Percentiles rank a stretch among this genome's conserved stretches.
phyloP scores from a whole-genome alignment of 1,140 invertebrate species.

The Tribolium madens region DNA sequence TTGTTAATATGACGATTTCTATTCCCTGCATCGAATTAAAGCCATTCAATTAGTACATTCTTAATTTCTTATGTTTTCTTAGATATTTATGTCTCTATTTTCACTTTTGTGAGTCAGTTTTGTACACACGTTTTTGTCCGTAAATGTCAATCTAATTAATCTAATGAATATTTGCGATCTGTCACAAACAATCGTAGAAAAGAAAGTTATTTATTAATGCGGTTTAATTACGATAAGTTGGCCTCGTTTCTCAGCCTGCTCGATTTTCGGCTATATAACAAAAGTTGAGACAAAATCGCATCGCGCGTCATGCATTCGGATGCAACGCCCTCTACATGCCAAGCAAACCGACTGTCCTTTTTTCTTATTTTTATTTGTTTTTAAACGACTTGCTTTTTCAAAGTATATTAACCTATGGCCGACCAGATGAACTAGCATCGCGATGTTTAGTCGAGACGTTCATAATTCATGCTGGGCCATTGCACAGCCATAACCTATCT shows the following conservation, averaged over 20 bases:
- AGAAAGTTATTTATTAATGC: constrained; percentile 38
- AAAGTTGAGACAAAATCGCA: not conserved
- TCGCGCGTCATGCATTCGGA: not conserved
- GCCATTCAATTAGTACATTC: constrained; percentile 59
- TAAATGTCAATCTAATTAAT: constrained; percentile 48
- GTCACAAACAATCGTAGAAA: constrained; percentile 9
- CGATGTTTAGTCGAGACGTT: constrained; percentile 13
- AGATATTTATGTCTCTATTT: constrained; percentile 59
- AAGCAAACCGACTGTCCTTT: constrained; percentile 48
- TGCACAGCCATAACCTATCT: constrained; percentile 63
- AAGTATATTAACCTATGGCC: constrained; percentile 61
- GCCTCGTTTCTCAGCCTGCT: not conserved
- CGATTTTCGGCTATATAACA: no score
- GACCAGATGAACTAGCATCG: constrained; percentile 44
- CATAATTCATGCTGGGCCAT: constrained; percentile 52
- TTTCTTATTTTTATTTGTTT: constrained; percentile 61
- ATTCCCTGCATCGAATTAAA: constrained; percentile 59
- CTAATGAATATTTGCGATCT: constrained; percentile 47
- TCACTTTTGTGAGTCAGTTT: constrained; percentile 42
- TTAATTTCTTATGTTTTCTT: constrained; percentile 58
- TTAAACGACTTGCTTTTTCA: constrained; percentile 63
- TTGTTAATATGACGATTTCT: constrained; percentile 60
- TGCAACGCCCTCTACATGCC: constrained; percentile 52
- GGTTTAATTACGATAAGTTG: constrained; percentile 24
- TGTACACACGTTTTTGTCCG: constrained; percentile 35